A percentile compares a stretch with the other conserved stretches of the same genome.
Conservation (phyloP, 1,140 invertebrate genomes). For the Nixonia krombeini region DNA sequence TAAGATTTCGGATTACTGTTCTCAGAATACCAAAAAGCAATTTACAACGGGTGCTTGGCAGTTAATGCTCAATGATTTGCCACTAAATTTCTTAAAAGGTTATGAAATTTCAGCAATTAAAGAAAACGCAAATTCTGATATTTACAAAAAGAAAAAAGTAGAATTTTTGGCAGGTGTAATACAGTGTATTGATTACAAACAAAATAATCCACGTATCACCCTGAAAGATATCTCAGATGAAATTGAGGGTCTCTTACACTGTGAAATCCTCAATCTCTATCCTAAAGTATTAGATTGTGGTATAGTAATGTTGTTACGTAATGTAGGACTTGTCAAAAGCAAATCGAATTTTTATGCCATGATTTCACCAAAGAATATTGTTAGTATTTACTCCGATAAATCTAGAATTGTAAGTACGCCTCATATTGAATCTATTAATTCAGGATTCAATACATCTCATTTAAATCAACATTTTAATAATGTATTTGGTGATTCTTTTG, state of each 20-base stretch:
- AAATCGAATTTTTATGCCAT: conserved; percentile 52
- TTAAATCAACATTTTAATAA: no score
- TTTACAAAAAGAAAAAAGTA: conserved; percentile 47
- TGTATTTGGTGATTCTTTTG: no score
- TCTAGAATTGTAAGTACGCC: conserved; percentile 48
- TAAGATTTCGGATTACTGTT: conserved; percentile 51
- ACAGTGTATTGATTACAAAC: conserved; percentile 56
- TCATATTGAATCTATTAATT: conserved; percentile 29
- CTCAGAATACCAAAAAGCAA: conserved; percentile 62
- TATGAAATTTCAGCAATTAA: conserved; percentile 59
- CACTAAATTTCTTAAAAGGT: conserved; percentile 52
- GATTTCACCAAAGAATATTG: conserved; percentile 53
- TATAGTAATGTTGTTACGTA: conserved; percentile 55
- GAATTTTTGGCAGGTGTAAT: conserved; percentile 61
- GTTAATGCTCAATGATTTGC: conserved; percentile 60
- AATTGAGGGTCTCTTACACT: conserved; percentile 61
- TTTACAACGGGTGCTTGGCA: conserved; percentile 64
- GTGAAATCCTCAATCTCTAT: conserved; percentile 56
- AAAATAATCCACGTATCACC: conserved; percentile 59
- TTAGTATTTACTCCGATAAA: conserved; percentile 59
- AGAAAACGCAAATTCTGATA: conserved; percentile 39
- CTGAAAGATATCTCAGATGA: conserved; percentile 62
- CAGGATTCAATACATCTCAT: no score
- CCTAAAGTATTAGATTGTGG: conserved; percentile 59
- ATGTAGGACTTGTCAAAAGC: conserved; percentile 54